Percentiles rank a stretch among this genome's conserved stretches.
Evolutionary conservation across 2,888 invertebrate genomes (phyloP).

Genomic region (Nephrocerus scutellatus): DNA sequence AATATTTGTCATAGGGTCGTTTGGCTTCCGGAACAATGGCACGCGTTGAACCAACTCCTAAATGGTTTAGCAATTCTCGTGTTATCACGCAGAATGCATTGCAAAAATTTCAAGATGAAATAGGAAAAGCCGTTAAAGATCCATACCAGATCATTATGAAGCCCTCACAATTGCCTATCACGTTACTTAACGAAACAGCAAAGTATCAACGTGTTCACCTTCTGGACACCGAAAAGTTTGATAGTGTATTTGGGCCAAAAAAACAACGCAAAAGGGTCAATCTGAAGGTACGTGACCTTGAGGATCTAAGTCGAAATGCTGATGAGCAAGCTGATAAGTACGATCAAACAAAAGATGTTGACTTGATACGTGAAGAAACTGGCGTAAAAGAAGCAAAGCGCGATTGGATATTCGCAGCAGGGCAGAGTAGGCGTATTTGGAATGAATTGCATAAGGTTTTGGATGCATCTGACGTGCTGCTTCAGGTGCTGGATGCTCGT

Average conservation of each 20-base stretch:
- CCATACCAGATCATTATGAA: conserved; percentile 98
- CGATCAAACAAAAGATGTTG: conserved; percentile 73
- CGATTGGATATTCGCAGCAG: conserved; percentile 93
- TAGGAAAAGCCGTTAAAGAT: conserved; percentile 89
- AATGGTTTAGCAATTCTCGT: conserved; percentile 98
- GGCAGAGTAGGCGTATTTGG: conserved; percentile 97
- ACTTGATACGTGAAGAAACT: conserved; percentile 72
- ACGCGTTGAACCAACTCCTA: conserved; percentile 93
- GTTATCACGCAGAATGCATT: conserved; percentile 88
- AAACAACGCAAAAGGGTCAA: conserved; percentile 87
- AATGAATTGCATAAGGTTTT: conserved; percentile 98
- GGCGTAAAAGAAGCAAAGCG: conserved; percentile 74
- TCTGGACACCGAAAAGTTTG: conserved; percentile 90
- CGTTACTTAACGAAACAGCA: conserved; percentile 84
- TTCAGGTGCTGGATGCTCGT: conserved; percentile 94
- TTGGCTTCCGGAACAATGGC: conserved; percentile 83
- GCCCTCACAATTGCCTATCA: conserved; percentile 89
- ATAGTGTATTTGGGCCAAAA: conserved; percentile 92
- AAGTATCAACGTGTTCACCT: conserved; percentile 89
- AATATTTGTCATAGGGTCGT: conserved; percentile 52
- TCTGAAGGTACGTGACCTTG: conserved; percentile 59
- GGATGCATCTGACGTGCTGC: conserved; percentile 94
- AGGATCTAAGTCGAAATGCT: conserved; percentile 67
- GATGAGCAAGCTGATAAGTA: conserved; percentile 69
- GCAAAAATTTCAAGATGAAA: conserved; percentile 87